phyloP scores from a whole-genome alignment of 2,113 vertebrate species.

The Uropsilus gracilis region DNA sequence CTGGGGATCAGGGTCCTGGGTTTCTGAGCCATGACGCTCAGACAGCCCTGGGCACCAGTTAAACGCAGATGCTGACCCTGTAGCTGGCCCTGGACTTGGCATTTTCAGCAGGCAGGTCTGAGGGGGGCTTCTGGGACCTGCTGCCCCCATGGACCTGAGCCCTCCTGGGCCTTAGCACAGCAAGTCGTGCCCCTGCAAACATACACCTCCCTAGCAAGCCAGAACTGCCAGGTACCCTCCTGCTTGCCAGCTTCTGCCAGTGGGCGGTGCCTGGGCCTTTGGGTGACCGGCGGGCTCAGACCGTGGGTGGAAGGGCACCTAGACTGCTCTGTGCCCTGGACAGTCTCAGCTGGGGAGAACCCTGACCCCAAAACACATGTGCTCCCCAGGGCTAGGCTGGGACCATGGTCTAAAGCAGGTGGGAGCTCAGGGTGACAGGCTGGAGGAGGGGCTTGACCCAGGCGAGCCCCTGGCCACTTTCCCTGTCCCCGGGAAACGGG shows the following conservation, averaged over 20 bases:
- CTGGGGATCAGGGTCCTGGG: background rate
- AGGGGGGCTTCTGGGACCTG: background rate
- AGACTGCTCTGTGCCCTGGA: accelerated
- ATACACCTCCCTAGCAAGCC: accelerated
- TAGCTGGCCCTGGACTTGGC: background rate
- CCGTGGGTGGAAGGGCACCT: too few relatives aligned
- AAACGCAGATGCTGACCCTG: background rate
- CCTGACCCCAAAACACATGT: background rate
- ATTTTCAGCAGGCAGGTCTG: background rate
- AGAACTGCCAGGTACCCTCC: background rate
- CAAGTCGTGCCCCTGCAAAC: background rate
- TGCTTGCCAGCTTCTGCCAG: accelerated
- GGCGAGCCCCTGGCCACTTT: background rate
- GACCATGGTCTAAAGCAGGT: background rate
- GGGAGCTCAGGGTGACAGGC: background rate
- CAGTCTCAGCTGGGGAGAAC: background rate
- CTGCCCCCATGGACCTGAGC: background rate
- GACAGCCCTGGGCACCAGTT: background rate
- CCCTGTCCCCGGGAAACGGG: background rate
- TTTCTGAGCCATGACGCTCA: background rate
- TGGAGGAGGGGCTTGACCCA: too few relatives aligned
- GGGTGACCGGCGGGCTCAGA: background rate
- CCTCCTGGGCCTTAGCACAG: background rate
- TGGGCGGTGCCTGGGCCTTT: background rate
- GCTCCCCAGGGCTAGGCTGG: background rate